These are phyloP conservation scores for Podarcis cretensis DNA, from an alignment of 2,113 vertebrate genomes.

Conservation along the genomic window DNA sequence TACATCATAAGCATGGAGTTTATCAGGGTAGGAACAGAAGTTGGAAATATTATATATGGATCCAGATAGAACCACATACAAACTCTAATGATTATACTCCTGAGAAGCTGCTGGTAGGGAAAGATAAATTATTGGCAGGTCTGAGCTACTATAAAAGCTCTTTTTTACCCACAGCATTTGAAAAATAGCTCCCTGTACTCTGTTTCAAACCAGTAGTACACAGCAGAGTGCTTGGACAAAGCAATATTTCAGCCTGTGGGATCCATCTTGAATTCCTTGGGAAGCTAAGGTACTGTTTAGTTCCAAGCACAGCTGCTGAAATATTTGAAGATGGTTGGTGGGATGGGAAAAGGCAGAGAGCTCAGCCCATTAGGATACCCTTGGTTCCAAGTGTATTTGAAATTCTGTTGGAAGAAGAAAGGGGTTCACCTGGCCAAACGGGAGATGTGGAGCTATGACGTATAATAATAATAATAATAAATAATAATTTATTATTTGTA, in stretches of 20 bases:
- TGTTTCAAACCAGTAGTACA: neutral
- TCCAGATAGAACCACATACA: neutral
- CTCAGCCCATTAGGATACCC: fast-evolving
- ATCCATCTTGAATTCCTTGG: neutral
- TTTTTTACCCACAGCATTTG: slow-evolving; percentile 6
- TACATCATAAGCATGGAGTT: neutral
- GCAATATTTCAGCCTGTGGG: neutral
- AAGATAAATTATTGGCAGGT: fast-evolving
- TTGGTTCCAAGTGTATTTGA: neutral
- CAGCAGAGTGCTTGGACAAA: neutral
- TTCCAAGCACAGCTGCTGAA: neutral
- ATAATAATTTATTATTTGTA: too few relatives aligned
- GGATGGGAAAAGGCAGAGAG: fast-evolving
- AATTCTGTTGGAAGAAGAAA: neutral
- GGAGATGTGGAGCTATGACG: fast-evolving
- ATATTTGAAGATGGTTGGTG: fast-evolving
- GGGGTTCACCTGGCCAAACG: slow-evolving; percentile 13
- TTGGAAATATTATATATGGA: neutral
- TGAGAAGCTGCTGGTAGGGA: too few relatives aligned
- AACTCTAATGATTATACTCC: neutral
- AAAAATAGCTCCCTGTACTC: neutral
- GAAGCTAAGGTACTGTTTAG: neutral
- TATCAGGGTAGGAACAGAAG: neutral
- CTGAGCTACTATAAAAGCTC: neutral
- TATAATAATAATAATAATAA: too few relatives aligned